Conservation (phyloP, 2,113 vertebrate species). For the Malurus cyaneus region DNA sequence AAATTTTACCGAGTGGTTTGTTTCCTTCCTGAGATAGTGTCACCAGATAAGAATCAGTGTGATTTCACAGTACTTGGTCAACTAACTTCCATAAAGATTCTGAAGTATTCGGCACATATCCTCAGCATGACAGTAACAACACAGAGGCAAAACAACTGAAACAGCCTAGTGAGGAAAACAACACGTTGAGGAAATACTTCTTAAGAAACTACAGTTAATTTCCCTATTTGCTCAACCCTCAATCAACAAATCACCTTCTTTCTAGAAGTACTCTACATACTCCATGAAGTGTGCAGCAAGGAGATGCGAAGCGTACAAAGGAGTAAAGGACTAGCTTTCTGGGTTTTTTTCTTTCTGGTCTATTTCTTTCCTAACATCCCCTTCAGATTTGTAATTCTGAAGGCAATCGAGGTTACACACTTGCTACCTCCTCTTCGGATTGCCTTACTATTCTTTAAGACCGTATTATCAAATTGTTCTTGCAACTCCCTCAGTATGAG, state of each 20-base stretch:
- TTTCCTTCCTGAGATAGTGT: neutral
- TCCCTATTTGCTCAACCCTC: neutral
- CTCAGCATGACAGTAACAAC: neutral
- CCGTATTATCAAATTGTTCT: neutral
- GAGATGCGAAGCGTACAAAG: neutral
- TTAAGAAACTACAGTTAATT: neutral
- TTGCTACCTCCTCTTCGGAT: neutral
- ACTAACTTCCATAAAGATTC: neutral
- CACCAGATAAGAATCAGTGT: neutral
- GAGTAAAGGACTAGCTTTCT: neutral
- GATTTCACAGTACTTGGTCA: constrained; percentile 15
- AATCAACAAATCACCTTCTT: neutral
- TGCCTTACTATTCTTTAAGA: neutral
- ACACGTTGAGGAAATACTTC: neutral
- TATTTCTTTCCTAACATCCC: neutral
- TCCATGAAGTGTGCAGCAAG: neutral
- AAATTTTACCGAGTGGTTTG: neutral
- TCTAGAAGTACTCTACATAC: neutral
- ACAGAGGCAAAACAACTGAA: neutral
- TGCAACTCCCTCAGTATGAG: neutral
- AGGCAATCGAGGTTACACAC: neutral
- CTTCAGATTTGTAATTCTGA: neutral
- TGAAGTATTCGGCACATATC: neutral
- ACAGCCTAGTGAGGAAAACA: neutral
- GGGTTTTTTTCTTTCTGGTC: neutral